Percentiles rank a stretch among this genome's conserved stretches.
phyloP scores from a whole-genome alignment of 2,113 vertebrate genomes.

The Plestiodon gilberti region DNA sequence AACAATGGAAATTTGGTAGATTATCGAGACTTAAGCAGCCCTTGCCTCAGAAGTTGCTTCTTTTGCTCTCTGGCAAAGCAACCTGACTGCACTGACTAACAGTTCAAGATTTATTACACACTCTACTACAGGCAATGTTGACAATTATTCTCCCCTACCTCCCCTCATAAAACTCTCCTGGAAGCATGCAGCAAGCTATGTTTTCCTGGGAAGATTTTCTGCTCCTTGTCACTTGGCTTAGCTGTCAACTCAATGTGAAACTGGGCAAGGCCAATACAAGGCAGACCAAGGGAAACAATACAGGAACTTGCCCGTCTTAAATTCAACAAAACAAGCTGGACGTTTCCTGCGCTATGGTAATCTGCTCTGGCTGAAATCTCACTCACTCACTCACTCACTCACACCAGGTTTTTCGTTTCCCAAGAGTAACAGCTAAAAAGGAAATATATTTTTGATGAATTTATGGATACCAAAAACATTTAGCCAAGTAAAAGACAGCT shows the following conservation, averaged over 20 bases:
- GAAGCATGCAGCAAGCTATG: background rate
- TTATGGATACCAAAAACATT: background rate
- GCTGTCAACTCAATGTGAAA: background rate
- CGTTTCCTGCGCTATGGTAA: background rate
- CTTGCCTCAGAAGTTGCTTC: background rate
- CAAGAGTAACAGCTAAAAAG: background rate
- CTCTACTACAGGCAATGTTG: background rate
- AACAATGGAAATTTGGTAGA: too few species aligned
- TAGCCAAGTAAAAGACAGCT: background rate
- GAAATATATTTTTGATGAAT: background rate
- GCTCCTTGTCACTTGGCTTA: background rate
- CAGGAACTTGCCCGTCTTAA: background rate
- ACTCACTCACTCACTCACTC: too few species aligned
- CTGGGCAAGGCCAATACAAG: background rate
- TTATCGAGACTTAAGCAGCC: too few species aligned
- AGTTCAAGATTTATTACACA: background rate
- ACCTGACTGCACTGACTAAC: background rate
- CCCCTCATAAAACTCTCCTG: background rate
- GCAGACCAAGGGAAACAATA: background rate
- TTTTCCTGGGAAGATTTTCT: background rate
- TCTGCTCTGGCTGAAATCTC: background rate
- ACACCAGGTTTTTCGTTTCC: background rate
- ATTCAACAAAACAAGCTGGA: too few species aligned
- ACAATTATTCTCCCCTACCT: background rate
- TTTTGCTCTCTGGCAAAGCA: background rate